Conservation (phyloP, 2,888 invertebrate species). For the Adelognathus sp. region DNA sequence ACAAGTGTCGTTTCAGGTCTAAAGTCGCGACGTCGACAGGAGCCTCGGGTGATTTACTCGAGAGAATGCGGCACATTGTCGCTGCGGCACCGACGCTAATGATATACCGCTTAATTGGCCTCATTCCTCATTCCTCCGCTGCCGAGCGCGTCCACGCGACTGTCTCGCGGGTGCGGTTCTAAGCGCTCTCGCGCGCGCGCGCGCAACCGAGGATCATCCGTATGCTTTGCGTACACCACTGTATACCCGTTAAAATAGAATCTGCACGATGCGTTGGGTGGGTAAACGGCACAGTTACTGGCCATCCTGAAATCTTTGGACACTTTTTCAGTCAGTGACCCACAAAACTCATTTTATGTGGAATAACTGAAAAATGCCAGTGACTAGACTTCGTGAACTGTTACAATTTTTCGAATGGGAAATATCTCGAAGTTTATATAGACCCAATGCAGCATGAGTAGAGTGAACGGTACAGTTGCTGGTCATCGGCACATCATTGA, state of each 20-base stretch:
- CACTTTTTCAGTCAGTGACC: background rate
- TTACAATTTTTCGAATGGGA: background rate
- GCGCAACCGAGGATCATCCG: constrained; percentile 33
- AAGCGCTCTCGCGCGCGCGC: no score
- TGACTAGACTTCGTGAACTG: background rate
- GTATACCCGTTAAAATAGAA: constrained; percentile 43
- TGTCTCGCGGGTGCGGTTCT: constrained; percentile 48
- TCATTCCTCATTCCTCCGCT: constrained; percentile 73
- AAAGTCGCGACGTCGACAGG: constrained; percentile 53
- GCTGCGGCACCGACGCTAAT: constrained; percentile 73
- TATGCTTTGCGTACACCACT: background rate
- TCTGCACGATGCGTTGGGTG: background rate
- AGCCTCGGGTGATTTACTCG: constrained; percentile 74
- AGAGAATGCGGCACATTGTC: constrained; percentile 74
- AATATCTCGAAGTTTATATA: background rate
- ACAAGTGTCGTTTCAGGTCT: constrained; percentile 40
- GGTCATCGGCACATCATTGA: no score
- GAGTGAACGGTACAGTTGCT: no score
- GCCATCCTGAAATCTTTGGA: background rate
- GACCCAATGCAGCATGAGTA: no score
- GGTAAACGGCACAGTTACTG: background rate
- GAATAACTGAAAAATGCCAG: background rate
- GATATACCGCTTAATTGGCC: constrained; percentile 79
- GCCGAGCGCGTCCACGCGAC: constrained; percentile 17
- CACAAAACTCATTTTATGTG: background rate